Conservation (phyloP, 2,113 vertebrate species). For the Siniperca chuatsi region DNA sequence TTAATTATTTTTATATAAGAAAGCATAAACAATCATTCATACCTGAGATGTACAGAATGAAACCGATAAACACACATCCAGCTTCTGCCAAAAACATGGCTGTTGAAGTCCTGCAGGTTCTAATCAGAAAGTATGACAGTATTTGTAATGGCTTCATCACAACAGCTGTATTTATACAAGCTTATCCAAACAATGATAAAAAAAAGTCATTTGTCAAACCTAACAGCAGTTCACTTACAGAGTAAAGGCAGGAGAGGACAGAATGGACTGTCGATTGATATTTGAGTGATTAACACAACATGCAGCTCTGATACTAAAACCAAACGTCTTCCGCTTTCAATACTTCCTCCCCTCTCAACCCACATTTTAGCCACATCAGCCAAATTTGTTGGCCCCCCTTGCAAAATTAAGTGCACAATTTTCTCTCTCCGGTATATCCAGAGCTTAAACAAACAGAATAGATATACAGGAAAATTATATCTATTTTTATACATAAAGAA, state of each 20-base stretch:
- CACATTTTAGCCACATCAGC: not conserved
- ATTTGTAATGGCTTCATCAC: not conserved
- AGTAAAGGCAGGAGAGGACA: not conserved
- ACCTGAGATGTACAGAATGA: conserved; percentile 42
- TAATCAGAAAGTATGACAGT: not conserved
- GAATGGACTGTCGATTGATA: not conserved
- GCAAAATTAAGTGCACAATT: not conserved
- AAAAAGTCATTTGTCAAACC: not conserved
- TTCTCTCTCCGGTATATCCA: not conserved
- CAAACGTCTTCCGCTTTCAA: not conserved
- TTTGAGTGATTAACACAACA: not conserved
- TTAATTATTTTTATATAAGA: not conserved
- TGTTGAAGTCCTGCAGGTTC: not conserved
- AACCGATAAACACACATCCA: not conserved
- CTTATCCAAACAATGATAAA: not conserved
- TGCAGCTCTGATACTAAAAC: not conserved
- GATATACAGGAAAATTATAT: not conserved
- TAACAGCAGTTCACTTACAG: not conserved
- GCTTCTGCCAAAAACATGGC: conserved; percentile 23
- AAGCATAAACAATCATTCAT: not conserved
- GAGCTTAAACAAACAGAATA: not conserved
- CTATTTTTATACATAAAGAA: not conserved
- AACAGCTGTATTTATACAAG: too few species aligned
- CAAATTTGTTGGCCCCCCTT: not conserved
- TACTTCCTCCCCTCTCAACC: not conserved